Percentiles rank a stretch among this genome's conserved stretches.
These are phyloP conservation scores for Atherinosoma microstoma DNA, from an alignment of 2,797 vertebrate species.

Conservation along the genomic window DNA sequence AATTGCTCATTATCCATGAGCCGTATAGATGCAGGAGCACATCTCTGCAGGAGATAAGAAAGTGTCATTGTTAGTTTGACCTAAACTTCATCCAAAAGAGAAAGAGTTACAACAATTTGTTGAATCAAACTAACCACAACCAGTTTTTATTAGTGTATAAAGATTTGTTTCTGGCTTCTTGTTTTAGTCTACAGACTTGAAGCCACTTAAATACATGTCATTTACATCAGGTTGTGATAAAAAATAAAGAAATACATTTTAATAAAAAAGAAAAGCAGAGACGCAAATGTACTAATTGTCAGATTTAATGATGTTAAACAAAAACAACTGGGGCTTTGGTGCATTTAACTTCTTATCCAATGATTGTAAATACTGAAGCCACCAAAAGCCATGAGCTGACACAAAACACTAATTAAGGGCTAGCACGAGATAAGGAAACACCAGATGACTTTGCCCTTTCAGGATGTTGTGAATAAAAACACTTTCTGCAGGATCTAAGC, in stretches of 20 bases:
- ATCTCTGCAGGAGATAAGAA: constrained; percentile 84
- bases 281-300: not conserved
- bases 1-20: constrained; percentile 98
- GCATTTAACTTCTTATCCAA: not conserved
- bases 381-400: not conserved
- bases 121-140: not conserved
- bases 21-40: constrained; percentile 97
- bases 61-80: constrained; percentile 4
- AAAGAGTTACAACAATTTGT: not conserved
- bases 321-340: not conserved
- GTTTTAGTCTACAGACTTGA: not conserved
- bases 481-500: not conserved
- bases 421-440: not conserved
- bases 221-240: not conserved
- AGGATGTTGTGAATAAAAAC: not conserved
- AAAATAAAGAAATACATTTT: not conserved
- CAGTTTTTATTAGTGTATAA: not conserved
- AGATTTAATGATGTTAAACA: not conserved
- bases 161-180: not conserved
- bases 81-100: not conserved
- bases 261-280: not conserved
- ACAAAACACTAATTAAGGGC: not conserved
- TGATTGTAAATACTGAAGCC: not conserved
- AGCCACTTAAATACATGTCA: not conserved
- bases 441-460: not conserved